Percentiles rank a stretch among this genome's conserved stretches.
Evolutionary conservation across 2,113 vertebrate species (phyloP).

Genomic region (Anseranas semipalmata): DNA sequence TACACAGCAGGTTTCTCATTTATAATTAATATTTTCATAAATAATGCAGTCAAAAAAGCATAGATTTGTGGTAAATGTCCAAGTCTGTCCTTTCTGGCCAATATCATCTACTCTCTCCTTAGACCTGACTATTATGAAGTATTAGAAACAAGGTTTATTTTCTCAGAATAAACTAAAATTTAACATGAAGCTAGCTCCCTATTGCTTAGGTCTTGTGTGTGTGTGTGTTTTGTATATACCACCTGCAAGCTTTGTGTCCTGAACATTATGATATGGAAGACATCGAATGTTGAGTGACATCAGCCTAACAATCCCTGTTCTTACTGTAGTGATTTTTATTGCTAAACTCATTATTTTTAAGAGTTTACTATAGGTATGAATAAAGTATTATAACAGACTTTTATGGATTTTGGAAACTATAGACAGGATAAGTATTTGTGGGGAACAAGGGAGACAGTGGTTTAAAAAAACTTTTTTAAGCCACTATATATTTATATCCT

Average conservation of each 20-base stretch:
- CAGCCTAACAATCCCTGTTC: background rate
- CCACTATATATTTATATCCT: background rate
- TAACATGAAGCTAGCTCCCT: background rate
- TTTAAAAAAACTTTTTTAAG: background rate
- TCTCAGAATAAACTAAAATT: background rate
- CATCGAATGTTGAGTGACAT: background rate
- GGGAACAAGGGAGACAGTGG: background rate
- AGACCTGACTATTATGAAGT: background rate
- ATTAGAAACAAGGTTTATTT: background rate
- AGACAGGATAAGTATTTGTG: background rate
- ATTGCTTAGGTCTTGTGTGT: background rate
- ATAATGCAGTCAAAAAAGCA: constrained; percentile 32
- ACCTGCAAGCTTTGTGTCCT: background rate
- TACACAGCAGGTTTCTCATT: background rate
- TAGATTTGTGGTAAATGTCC: background rate
- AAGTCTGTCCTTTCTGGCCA: background rate
- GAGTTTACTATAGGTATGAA: background rate
- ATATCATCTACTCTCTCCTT: background rate
- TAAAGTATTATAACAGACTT: background rate
- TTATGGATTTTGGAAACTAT: background rate
- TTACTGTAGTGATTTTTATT: background rate
- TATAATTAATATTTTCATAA: constrained; percentile 51
- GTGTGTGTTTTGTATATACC: background rate
- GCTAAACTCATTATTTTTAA: background rate
- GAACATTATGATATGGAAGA: background rate